Evolutionary conservation across 1,140 invertebrate species (phyloP).

Genomic region (Camponotus vicinus): DNA sequence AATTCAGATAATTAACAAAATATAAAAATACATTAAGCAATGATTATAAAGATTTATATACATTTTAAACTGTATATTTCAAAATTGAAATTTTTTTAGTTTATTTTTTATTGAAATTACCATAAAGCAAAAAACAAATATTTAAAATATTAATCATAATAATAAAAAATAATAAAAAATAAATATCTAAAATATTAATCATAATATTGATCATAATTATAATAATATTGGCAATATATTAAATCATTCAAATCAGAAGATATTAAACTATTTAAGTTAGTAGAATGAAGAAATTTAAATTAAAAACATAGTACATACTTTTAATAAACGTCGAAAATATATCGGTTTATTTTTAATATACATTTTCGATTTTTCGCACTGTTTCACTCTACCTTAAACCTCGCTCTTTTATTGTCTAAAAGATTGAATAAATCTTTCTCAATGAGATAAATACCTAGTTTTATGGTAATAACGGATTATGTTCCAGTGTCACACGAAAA

Average conservation of each 20-base stretch:
- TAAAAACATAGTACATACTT: background rate
- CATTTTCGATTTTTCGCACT: background rate
- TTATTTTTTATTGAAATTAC: background rate
- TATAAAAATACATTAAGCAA: background rate
- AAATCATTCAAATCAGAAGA: background rate
- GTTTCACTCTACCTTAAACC: background rate
- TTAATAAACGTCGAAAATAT: background rate
- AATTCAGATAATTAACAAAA: background rate
- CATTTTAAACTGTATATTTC: background rate
- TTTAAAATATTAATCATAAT: too few species aligned
- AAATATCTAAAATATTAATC: too few species aligned
- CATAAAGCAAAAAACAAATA: background rate
- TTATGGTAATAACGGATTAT: slow-evolving; percentile 1
- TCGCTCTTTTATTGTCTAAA: background rate
- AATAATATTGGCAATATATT: too few species aligned
- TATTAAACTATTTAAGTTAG: too few species aligned
- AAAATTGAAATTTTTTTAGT: background rate
- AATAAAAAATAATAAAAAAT: too few species aligned
- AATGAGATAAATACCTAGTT: slow-evolving; percentile 31
- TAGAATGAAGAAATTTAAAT: background rate
- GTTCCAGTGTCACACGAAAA: slow-evolving; percentile 30
- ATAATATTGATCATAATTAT: too few species aligned
- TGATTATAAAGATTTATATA: background rate
- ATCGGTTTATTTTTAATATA: background rate
- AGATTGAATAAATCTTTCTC: slow-evolving; percentile 33